Base-by-base conservation (phyloP, 64 coral and sea anemone genomes). In the Montipora efflorescens region DNA sequence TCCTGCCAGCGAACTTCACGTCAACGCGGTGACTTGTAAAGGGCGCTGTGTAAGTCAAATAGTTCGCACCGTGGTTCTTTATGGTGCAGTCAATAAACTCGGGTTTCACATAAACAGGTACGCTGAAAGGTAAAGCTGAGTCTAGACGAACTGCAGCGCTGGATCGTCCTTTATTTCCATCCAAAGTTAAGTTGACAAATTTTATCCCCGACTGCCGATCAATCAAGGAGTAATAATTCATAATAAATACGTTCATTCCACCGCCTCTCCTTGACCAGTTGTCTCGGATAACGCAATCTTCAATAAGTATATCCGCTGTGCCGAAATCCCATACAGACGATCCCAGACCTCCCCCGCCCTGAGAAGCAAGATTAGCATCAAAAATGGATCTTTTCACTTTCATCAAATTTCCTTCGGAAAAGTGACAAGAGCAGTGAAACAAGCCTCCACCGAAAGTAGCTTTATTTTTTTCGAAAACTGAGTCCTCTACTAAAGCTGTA, bases 361-460 rank as follows among this genome's bases (percentile, higher is more conserved):
- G 96, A n/a, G 82, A 25, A 19, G 88, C 96, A 0, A 21, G 4
- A 36, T 98, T 98, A 15, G 46, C 13, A 6, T 19, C 15, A 22
- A 98, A 82, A 14, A 20, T 78, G 47, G 77, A 83, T 0, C 79
- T 62, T 25, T 48, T 48, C 25, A 98, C 48, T 9, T 66, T 16
- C 10, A 98, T 10, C 64, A 12, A 73, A 90, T 95, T 98, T 28
- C 57, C 48, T 68, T 2, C 12, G n/a, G 96, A 87, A 5, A 18
- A 12, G 2, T 87, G 89, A 52, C 78, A 19, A 13, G 64, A 80
- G 3, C 48, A 7, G 15, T 95, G 58, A 22, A 66, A 95, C 7
- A 98, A 50, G 16, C 89, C 96, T 19, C 89, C 96, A 4, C 96
- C 96, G 77, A 95, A 98, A 13, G 96, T 86, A 18, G 96, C 96